Percentiles rank a stretch among this genome's conserved stretches.
Conservation (phyloP, 2,113 vertebrate species). For the Trochalopteron elliotii region DNA sequence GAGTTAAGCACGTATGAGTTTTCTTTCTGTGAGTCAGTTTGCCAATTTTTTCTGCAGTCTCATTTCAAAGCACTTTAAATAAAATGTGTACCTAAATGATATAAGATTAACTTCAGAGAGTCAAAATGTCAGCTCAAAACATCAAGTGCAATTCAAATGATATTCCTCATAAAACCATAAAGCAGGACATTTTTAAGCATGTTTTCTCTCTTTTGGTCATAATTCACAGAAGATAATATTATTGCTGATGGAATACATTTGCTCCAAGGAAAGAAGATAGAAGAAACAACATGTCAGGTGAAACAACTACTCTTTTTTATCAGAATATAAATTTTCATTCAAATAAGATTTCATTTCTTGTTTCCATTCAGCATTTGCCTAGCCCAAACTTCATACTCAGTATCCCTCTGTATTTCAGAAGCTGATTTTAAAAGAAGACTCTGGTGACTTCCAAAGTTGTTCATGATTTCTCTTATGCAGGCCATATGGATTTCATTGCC, state of each 20-base stretch:
- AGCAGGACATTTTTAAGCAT: neutral
- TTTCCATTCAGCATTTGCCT: neutral
- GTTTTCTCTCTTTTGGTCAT: constrained; percentile 5
- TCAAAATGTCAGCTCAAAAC: neutral
- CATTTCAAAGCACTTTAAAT: neutral
- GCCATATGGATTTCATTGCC: neutral
- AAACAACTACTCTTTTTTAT: neutral
- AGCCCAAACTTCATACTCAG: neutral
- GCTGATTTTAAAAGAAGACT: neutral
- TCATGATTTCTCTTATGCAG: neutral
- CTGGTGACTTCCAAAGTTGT: neutral
- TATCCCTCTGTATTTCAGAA: neutral
- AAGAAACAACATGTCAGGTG: constrained; percentile 70
- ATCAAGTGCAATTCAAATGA: neutral
- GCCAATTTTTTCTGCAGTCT: neutral
- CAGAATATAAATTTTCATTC: neutral
- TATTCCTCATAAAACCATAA: neutral
- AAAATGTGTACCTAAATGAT: neutral
- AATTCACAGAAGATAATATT: constrained; percentile 63
- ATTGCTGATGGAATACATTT: constrained; percentile 38
- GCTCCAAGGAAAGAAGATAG: constrained; percentile 60
- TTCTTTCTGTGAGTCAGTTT: neutral
- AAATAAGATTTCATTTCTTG: neutral
- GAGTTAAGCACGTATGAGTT: neutral
- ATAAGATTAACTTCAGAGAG: neutral